Conservation (phyloP, 2,888 invertebrate species). For the Perizoma affinitatum region DNA sequence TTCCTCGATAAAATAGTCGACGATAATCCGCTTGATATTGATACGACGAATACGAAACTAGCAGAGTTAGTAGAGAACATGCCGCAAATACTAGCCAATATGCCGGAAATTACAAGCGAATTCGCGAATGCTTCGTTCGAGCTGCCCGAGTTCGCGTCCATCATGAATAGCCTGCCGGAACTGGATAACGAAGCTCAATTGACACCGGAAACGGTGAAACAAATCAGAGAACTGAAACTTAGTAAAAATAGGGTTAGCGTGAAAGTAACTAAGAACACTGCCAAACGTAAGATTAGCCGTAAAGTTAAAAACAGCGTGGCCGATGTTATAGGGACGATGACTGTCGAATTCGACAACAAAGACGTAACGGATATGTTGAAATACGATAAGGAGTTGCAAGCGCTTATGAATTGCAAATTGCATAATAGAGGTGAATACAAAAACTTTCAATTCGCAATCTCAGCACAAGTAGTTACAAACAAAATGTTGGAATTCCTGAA, state of each 20-base stretch:
- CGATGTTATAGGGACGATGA: constrained; percentile 62
- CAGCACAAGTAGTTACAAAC: constrained; percentile 72
- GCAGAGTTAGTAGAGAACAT: constrained; percentile 72
- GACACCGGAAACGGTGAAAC: constrained; percentile 76
- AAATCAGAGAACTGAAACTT: constrained; percentile 73
- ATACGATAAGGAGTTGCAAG: constrained; percentile 66
- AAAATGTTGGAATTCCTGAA: constrained; percentile 73
- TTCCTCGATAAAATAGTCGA: constrained; percentile 66
- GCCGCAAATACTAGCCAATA: constrained; percentile 75
- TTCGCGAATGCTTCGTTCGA: constrained; percentile 70
- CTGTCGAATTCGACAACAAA: constrained; percentile 68
- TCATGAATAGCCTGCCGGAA: constrained; percentile 71
- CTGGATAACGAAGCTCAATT: constrained; percentile 70
- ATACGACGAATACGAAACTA: constrained; percentile 61
- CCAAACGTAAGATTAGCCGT: constrained; percentile 70
- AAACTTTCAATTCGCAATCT: constrained; percentile 67
- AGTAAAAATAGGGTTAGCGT: constrained; percentile 68
- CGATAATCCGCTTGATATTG: constrained; percentile 59
- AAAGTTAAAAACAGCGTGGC: constrained; percentile 61
- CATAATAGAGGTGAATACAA: constrained; percentile 66
- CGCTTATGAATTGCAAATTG: constrained; percentile 58
- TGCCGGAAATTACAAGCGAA: constrained; percentile 75
- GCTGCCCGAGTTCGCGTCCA: constrained; percentile 72
- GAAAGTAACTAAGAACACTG: constrained; percentile 76
- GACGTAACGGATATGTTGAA: constrained; percentile 63